phyloP scores from a whole-genome alignment of 2,888 invertebrate genomes.

The Crocallis elinguaria region DNA sequence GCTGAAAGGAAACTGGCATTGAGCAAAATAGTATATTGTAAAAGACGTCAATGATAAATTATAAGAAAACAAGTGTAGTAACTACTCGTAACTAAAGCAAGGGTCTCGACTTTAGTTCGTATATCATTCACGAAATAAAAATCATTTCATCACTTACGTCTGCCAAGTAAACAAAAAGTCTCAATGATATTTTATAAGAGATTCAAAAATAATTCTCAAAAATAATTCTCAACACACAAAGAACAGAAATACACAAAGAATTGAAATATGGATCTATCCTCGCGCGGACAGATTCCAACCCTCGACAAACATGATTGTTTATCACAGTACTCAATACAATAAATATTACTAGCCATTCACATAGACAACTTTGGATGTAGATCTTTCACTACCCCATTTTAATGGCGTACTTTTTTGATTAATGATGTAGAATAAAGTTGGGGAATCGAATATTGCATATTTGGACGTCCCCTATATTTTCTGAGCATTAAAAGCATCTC shows the following conservation, averaged over 20 bases:
- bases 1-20: conserved; percentile 39
- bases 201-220: conserved; percentile 2
- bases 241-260: conserved; percentile 3
- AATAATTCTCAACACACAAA: conserved; percentile 8
- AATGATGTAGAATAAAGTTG: conserved; percentile 66
- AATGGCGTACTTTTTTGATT: conserved; percentile 77
- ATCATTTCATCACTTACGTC: too few relatives aligned
- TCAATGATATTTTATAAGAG: too few relatives aligned
- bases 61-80: neutral
- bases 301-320: conserved; percentile 48
- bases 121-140: too few relatives aligned
- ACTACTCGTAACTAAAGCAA: too few relatives aligned
- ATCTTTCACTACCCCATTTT: conserved; percentile 78
- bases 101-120: too few relatives aligned
- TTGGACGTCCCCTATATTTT: conserved; percentile 52
- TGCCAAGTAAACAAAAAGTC: too few relatives aligned
- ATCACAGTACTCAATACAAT: conserved; percentile 58
- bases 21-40: conserved; percentile 42
- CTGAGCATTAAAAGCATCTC: conserved; percentile 35
- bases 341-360: conserved; percentile 58
- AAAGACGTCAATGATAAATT: conserved; percentile 20
- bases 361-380: conserved; percentile 73
- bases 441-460: conserved; percentile 58
- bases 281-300: conserved; percentile 47
- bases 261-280: conserved; percentile 25